These are phyloP conservation scores for Mycalesis mineus DNA, from an alignment of 2,888 invertebrate genomes.

Conservation along the genomic window DNA sequence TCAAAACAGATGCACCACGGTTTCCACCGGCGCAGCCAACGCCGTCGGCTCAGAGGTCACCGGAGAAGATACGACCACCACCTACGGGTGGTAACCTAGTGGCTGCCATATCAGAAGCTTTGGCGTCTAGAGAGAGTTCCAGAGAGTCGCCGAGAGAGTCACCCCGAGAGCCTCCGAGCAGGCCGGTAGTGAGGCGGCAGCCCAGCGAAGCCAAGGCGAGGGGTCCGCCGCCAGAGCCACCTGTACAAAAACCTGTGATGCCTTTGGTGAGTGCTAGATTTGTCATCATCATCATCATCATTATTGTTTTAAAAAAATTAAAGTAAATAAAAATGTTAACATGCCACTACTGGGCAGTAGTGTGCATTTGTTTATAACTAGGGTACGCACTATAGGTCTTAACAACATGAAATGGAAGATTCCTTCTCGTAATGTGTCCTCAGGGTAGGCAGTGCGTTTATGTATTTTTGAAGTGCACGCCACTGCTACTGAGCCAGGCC, in stretches of 20 bases:
- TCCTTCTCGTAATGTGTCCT: too few species aligned
- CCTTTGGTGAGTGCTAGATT: constrained; percentile 69
- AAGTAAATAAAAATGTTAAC: too few species aligned
- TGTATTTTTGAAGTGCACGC: too few species aligned
- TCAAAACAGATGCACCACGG: constrained; percentile 57
- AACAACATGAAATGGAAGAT: too few species aligned
- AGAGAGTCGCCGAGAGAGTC: constrained; percentile 62
- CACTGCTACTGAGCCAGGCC: too few species aligned
- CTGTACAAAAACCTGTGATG: constrained; percentile 83
- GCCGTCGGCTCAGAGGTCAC: constrained; percentile 46
- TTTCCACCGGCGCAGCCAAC: constrained; percentile 40
- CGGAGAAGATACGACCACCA: constrained; percentile 51
- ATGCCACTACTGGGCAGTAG: too few species aligned
- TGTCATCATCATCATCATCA: too few species aligned
- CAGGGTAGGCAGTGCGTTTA: too few species aligned
- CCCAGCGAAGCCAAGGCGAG: constrained; percentile 70
- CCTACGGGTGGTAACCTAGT: constrained; percentile 51
- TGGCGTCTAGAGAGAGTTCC: constrained; percentile 44
- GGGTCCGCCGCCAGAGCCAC: constrained; percentile 90
- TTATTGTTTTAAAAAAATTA: too few species aligned
- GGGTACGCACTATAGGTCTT: too few species aligned
- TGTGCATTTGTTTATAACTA: too few species aligned
- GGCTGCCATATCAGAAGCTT: constrained; percentile 57
- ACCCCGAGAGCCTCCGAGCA: constrained; percentile 42
- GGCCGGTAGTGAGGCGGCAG: constrained; percentile 56